These are phyloP conservation scores for Phoebastria nigripes DNA, from an alignment of 2,797 vertebrate genomes.

Conservation along the genomic window DNA sequence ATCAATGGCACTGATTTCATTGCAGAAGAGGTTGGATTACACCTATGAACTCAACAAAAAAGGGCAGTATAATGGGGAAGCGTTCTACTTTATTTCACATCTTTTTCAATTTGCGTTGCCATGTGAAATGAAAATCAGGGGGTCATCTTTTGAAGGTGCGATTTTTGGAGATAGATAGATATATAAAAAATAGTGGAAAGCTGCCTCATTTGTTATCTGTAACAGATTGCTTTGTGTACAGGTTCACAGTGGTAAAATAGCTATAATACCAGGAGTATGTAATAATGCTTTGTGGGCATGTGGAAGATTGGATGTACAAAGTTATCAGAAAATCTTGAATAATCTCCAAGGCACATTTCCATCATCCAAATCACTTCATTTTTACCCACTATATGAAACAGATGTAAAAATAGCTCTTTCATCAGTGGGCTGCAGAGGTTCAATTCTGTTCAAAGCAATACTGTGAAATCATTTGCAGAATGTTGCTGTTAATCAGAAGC, in stretches of 20 bases:
- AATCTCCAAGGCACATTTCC: conserved; percentile 37
- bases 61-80: background rate
- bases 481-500: conserved; percentile 55
- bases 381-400: conserved; percentile 56
- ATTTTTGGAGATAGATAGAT: background rate
- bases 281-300: conserved; percentile 24
- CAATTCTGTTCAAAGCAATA: conserved; percentile 21
- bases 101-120: background rate
- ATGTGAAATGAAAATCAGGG: background rate
- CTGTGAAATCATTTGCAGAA: conserved; percentile 44
- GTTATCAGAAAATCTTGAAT: conserved; percentile 56
- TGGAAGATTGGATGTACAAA: conserved; percentile 17
- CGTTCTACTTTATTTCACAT: background rate
- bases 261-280: background rate
- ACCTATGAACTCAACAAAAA: background rate
- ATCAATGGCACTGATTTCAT: background rate
- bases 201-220: background rate
- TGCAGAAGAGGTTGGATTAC: background rate
- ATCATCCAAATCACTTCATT: conserved; percentile 35
- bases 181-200: background rate
- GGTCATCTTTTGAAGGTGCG: background rate
- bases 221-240: background rate
- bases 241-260: background rate
- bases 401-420: conserved; percentile 63
- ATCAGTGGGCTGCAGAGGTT: conserved; percentile 34